Base-by-base conservation (phyloP, 2,113 vertebrate genomes). In the Pimephales promelas region DNA sequence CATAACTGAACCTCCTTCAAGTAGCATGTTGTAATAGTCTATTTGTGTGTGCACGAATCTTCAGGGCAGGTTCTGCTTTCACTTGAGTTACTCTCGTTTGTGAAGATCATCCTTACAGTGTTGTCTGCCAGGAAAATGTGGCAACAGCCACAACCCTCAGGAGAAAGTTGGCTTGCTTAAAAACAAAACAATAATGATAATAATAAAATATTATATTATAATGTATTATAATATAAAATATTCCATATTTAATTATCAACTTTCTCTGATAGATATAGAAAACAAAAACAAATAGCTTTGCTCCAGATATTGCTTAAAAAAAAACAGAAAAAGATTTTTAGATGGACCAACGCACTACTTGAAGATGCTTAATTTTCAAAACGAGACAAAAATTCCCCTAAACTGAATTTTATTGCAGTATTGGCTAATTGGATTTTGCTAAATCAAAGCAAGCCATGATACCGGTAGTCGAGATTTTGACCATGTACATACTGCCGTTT, bases 11-110 rank as follows among this genome's bases (percentile, higher is more conserved):
- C 89, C 89, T 93, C 91, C 90, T 92, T 91, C 93, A 95, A 93
- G 94, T 96, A 96, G 97, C 97, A 98, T 98, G 98, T 97, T 93
- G 95, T 96, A 94, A 95, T 96, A 94, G 95, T 94, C 93, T 88
- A 88, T 91, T 90, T 92, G 92, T 94, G 93, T 93, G 93, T 95
- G 94, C 94, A 95, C 93, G 94, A 91, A 92, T 93, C 90, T 92
- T 90, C 92, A 91, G 90, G 92, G 91, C 90, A 87, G 74, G 93
- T 89, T 87, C 87, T 83, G 90, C 87, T 83, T 68, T 84, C 90
- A 78, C 90, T 88, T 88, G 56, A 88, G 89, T 93, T 91, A 84
- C 90, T 90, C 89, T 88, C 91, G 93, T 95, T 93, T 93, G 91
- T 95, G 83, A 91, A 87, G 89, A 88, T 89, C 62, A 89, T 95